Evolutionary conservation across 2,888 invertebrate species (phyloP).

Genomic region (Epinotia brunnichana): DNA sequence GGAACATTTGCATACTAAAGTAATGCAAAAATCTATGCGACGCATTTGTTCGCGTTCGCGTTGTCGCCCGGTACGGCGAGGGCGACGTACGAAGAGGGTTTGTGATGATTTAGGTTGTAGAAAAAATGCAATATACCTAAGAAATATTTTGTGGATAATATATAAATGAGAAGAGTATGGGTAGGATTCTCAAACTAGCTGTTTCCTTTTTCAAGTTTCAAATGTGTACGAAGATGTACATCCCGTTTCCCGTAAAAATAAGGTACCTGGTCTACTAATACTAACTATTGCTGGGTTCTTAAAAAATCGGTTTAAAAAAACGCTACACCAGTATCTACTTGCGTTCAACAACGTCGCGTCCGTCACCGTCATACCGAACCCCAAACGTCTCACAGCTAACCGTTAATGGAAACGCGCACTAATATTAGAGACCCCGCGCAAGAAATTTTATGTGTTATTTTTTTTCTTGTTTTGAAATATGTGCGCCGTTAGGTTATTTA

Average conservation of each 20-base stretch:
- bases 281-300: too few species aligned
- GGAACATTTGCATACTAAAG: slow-evolving; percentile 83
- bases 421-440: slow-evolving; percentile 79
- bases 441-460: slow-evolving; percentile 82
- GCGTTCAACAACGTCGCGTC: neutral
- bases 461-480: slow-evolving; percentile 83
- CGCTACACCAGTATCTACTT: too few species aligned
- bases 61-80: slow-evolving; percentile 52
- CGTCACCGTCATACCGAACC: slow-evolving; percentile 2
- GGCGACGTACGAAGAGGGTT: slow-evolving; percentile 36
- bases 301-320: too few species aligned
- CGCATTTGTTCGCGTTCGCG: slow-evolving; percentile 66
- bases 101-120: neutral
- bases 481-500: slow-evolving; percentile 82
- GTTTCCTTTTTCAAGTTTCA: too few species aligned
- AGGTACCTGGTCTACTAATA: too few species aligned
- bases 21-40: slow-evolving; percentile 84
- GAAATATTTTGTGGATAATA: too few species aligned
- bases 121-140: neutral
- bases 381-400: slow-evolving; percentile 16
- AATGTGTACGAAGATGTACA: too few species aligned
- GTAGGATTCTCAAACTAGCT: neutral
- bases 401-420: slow-evolving; percentile 63
- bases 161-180: neutral
- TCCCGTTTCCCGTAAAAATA: too few species aligned